Base-by-base conservation (phyloP, 2,797 vertebrate genomes). In the Phrynocephalus forsythii region DNA sequence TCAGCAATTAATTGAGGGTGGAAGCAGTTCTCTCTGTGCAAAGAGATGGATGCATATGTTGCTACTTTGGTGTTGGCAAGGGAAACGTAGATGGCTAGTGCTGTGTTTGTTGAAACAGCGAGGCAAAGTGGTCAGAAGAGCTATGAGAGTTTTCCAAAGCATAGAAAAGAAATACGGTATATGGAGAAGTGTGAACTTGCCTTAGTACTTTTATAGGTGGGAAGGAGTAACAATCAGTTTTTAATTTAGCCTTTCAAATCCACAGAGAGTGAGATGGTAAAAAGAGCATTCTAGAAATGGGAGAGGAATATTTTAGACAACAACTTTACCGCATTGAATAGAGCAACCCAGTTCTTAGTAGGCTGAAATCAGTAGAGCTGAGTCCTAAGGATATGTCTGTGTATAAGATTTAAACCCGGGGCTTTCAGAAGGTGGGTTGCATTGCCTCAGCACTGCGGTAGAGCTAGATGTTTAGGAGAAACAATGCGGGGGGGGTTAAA, bases 221-320 rank as follows among this genome's bases (percentile, higher is more conserved):
- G 11, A 88, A 24, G 68, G 66, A 63, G 48, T 52, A n/a, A 60
- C 52, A 26, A 26, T 71, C 71, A 60, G 30, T 11, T 82, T 83
- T 68, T n/a, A 69, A 77, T 78, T 83, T 83, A 88, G 33, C 82
- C 48, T 28, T 33, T 48, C 71, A 63, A 79, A 63, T 4, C 16
- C 48, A 48, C 30, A 38, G 71, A 69, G 66, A 71, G 9, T 80
- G 38, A 72, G 24, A 63, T 60, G 10, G 52, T 71, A 72, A 66
- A 63, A 26, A 1, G 18, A 20, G n/a, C n/a, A 50, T 83, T 24
- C 30, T 38, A 63, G 16, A 84, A 79, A 48, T 16, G 30, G 71
- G 26, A n/a, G 28, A 16, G 1, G 0, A 50, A 6, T 5, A 7
- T 79, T 5, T 84, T 84, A 13, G n/a, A 5, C 66, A 56, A 30